Evolutionary conservation across 1,140 invertebrate species (phyloP).

Genomic region (Prorops nasuta): DNA sequence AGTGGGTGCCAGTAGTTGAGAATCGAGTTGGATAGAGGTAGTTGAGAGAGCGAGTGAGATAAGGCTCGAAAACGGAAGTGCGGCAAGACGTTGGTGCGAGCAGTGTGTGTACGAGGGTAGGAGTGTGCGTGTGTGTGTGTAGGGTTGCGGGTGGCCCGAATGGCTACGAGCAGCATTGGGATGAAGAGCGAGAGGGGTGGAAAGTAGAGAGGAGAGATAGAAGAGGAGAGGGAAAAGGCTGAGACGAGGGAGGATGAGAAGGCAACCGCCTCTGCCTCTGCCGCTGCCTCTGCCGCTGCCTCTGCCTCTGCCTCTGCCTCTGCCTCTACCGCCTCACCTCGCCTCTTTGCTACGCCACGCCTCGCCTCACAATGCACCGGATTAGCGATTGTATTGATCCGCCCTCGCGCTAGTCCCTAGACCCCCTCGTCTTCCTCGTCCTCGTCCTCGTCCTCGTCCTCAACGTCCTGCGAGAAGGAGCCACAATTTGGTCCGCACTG

Average conservation of each 20-base stretch:
- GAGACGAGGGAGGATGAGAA: constrained; percentile 20
- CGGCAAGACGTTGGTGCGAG: constrained; percentile 32
- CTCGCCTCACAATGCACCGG: constrained; percentile 53
- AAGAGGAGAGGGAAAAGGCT: constrained; percentile 3
- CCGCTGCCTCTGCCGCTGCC: constrained; percentile 28
- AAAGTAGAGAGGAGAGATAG: constrained; percentile 11
- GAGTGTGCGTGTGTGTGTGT: constrained; percentile 21
- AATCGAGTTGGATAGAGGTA: no score
- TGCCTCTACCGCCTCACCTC: constrained; percentile 24
- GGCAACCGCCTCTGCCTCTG: constrained; percentile 29
- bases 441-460: not conserved
- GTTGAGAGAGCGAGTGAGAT: constrained; percentile 27
- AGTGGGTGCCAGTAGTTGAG: not conserved
- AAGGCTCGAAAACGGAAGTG: constrained; percentile 42
- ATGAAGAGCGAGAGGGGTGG: constrained; percentile 21
- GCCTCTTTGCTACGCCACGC: constrained; percentile 53
- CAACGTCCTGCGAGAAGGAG: constrained; percentile 35
- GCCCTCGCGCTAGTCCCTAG: constrained; percentile 53
- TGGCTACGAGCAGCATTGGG: constrained; percentile 23
- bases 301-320: constrained; percentile 15
- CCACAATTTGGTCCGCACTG: constrained; percentile 42
- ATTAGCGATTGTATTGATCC: constrained; percentile 58
- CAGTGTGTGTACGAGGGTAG: constrained; percentile 16
- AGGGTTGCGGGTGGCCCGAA: constrained; percentile 30
- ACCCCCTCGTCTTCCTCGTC: constrained; percentile 7